These are phyloP conservation scores for Acrobasis suavella DNA, from an alignment of 2,888 invertebrate species.

Conservation along the genomic window DNA sequence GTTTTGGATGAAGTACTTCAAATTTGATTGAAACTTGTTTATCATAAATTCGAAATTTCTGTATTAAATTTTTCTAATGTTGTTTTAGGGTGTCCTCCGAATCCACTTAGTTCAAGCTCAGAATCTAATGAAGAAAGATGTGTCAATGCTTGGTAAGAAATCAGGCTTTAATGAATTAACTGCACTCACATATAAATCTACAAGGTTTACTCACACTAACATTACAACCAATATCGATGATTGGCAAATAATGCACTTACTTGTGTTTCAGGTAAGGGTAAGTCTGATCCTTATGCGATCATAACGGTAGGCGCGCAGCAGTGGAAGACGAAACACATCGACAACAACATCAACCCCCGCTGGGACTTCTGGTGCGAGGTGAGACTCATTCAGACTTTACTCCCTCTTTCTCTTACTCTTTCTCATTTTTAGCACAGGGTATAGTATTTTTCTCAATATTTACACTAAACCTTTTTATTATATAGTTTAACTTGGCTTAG, in stretches of 20 bases:
- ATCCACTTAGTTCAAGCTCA: conserved; percentile 97
- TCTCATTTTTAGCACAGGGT: conserved; percentile 29
- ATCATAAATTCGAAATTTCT: not conserved
- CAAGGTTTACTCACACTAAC: no score
- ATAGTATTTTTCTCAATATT: conserved; percentile 15
- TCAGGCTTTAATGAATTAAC: not conserved
- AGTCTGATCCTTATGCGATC: conserved; percentile 98
- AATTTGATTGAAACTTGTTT: not conserved
- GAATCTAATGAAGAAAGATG: conserved; percentile 97
- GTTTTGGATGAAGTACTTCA: no score
- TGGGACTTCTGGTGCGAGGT: conserved; percentile 99
- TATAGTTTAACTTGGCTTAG: conserved; percentile 35
- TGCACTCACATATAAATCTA: not conserved
- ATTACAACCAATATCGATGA: no score
- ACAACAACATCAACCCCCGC: conserved; percentile 96
- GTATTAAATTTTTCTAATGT: conserved; percentile 19
- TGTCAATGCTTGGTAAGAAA: conserved; percentile 90
- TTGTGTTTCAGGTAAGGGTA: conserved; percentile 89
- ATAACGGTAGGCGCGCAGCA: conserved; percentile 96
- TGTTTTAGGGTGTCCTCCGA: conserved; percentile 92
- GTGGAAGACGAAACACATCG: conserved; percentile 96
- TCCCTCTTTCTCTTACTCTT: conserved; percentile 16
- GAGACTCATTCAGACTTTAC: conserved; percentile 33
- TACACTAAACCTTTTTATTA: conserved; percentile 21
- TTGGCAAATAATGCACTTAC: no score